Conservation (phyloP, 2,888 invertebrate genomes). For the Danaus chrysippus region DNA sequence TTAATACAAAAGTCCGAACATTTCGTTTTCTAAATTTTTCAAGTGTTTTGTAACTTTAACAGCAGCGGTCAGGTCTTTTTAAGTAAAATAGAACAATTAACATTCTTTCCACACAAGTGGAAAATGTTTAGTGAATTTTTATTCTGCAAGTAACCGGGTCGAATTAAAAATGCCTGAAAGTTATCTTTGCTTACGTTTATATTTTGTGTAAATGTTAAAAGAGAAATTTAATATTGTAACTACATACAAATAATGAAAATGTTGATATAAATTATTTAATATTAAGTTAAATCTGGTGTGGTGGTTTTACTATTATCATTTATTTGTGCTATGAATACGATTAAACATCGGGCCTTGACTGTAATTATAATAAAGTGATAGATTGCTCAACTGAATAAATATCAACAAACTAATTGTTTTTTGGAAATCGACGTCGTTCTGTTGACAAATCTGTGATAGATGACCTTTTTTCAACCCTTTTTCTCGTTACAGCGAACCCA, state of each 20-base stretch:
- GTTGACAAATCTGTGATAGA: conserved; percentile 73
- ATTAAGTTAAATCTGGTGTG: too few relatives aligned
- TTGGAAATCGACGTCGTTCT: conserved; percentile 66
- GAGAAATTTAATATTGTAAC: neutral
- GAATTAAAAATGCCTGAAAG: conserved; percentile 22
- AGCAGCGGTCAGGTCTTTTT: conserved; percentile 30
- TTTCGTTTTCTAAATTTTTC: conserved; percentile 29
- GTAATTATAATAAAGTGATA: conserved; percentile 1
- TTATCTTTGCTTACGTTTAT: conserved; percentile 17
- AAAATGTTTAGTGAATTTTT: conserved; percentile 47
- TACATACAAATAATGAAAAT: too few relatives aligned
- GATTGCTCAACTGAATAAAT: conserved; percentile 70
- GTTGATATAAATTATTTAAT: too few relatives aligned
- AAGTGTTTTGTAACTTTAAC: conserved; percentile 32
- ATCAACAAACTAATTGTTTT: conserved; percentile 77
- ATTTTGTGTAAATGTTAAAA: conserved; percentile 22
- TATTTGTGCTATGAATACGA: neutral
- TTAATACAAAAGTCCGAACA: conserved; percentile 32
- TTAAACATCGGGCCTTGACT: neutral
- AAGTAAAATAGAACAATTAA: conserved; percentile 35
- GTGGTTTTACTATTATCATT: too few relatives aligned
- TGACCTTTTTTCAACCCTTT: conserved; percentile 65
- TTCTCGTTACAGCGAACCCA: conserved; percentile 30
- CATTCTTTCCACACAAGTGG: conserved; percentile 35
- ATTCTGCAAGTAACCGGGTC: conserved; percentile 42